These are phyloP conservation scores for Campylomormyrus tamandua DNA, from an alignment of 2,113 vertebrate species.

Conservation along the genomic window DNA sequence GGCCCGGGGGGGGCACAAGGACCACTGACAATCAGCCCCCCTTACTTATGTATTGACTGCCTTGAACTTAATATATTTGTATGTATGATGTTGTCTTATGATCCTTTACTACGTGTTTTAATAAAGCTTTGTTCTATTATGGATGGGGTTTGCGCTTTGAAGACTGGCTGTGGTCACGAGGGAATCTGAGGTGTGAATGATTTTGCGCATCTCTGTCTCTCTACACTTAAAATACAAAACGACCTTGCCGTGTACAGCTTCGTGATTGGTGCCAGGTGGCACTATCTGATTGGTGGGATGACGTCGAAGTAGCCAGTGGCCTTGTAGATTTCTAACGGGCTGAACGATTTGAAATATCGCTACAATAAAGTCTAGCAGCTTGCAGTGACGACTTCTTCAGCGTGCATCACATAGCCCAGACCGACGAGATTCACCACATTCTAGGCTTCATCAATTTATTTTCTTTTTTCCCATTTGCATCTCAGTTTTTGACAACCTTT, in stretches of 20 bases:
- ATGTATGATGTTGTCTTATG: constrained; percentile 8
- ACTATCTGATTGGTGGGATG: neutral
- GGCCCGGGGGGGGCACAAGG: constrained; percentile 46
- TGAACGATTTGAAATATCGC: neutral
- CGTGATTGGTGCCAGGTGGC: neutral
- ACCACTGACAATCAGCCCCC: constrained; percentile 37
- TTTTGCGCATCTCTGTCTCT: neutral
- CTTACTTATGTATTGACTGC: neutral
- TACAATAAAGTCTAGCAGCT: neutral
- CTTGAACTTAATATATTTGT: constrained; percentile 6
- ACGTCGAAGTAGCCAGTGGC: neutral
- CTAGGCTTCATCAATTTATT: constrained; percentile 60
- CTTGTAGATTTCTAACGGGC: neutral
- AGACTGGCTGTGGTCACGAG: neutral
- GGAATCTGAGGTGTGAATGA: neutral
- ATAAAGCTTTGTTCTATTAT: constrained; percentile 1
- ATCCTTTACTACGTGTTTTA: neutral
- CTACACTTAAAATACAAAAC: neutral
- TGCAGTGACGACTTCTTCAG: neutral
- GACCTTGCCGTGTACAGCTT: neutral
- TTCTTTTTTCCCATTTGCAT: constrained; percentile 49
- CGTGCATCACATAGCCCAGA: neutral
- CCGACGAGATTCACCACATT: constrained; percentile 20
- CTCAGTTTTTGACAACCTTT: constrained; percentile 35
- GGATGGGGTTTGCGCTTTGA: neutral